Base-by-base conservation (phyloP, 2,888 invertebrate species). In the Crioceris asparagi region DNA sequence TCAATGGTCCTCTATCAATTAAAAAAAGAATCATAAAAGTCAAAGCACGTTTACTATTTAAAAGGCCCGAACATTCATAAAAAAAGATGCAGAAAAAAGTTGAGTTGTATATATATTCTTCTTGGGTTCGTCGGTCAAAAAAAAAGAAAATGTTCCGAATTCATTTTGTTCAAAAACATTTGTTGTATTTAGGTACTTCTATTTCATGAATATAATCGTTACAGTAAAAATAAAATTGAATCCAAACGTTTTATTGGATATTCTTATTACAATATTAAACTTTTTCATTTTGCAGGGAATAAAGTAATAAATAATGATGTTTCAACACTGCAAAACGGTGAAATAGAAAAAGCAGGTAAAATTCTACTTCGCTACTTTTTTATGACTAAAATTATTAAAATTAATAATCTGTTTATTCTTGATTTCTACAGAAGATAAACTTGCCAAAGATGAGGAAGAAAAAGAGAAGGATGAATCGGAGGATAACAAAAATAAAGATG, bases 401-500 rank as follows among this genome's bases (percentile, higher is more conserved):
- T 14, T 27, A 7, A 38, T 38, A 11, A 8, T 15, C 19, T 11
- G 16, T 21, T 17, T 10, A 17, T 29, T 15, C 10, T 29, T 30
- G 2, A 15, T n/a, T n/a, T n/a, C n/a, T 40, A 12, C 33, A 48
- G 51, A 48, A 49, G 49, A 53, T 33, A 59, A 59, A 45, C 41
- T 52, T 6, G 42, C 50, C 38, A 55, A 59, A 52, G 57, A 59
- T 50, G 59, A 50, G 10, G 59, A 61, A 47, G 62, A 62, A 49
- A 59, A 60, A 40, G 62, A 62, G 43, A 61, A 62, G 31, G 56
- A 55, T 39, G 61, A 63, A 39, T 49, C 52, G 21, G 59, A 60
- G 36, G 73, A 74, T 23, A 69, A 70, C 46, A 77, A 75, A 51
- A 70, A 70, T 43, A 80, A 82, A 49, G 79, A 83, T 40, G 83